These are phyloP conservation scores for Vireo altiloquus DNA, from an alignment of 2,113 vertebrate species.

Conservation along the genomic window DNA sequence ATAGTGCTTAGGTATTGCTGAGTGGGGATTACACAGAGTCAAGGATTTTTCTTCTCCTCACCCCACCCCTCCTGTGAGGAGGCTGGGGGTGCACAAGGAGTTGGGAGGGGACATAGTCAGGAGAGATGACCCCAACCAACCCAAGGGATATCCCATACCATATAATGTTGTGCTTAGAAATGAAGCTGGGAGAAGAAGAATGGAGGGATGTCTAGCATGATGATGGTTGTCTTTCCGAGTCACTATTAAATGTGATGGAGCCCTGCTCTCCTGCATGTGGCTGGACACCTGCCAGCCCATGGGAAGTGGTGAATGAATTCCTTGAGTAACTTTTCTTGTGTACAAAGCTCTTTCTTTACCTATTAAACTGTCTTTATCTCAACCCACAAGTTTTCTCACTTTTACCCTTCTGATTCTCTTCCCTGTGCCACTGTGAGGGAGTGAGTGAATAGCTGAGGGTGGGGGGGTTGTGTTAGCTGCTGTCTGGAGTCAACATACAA, in stretches of 20 bases:
- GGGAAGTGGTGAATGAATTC: background rate
- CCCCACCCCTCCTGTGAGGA: rapidly evolving
- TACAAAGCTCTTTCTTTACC: background rate
- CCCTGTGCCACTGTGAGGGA: rapidly evolving
- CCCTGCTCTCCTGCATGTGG: background rate
- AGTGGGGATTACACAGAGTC: rapidly evolving
- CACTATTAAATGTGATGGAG: rapidly evolving
- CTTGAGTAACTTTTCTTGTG: background rate
- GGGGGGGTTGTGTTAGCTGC: rapidly evolving
- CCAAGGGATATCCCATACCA: background rate
- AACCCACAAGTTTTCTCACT: rapidly evolving
- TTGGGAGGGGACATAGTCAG: background rate
- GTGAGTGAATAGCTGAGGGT: rapidly evolving
- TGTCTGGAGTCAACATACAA: background rate
- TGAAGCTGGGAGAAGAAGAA: background rate
- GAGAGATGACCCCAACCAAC: background rate
- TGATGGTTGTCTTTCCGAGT: background rate
- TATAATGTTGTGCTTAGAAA: background rate
- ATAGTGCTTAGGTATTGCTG: background rate
- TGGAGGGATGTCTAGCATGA: background rate
- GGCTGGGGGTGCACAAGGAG: background rate
- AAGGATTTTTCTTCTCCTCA: background rate
- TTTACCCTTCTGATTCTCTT: background rate
- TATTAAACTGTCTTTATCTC: background rate
- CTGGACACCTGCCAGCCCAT: background rate